Evolutionary conservation across 2,888 invertebrate species (phyloP).

Genomic region (Leptinotarsa haldemani): DNA sequence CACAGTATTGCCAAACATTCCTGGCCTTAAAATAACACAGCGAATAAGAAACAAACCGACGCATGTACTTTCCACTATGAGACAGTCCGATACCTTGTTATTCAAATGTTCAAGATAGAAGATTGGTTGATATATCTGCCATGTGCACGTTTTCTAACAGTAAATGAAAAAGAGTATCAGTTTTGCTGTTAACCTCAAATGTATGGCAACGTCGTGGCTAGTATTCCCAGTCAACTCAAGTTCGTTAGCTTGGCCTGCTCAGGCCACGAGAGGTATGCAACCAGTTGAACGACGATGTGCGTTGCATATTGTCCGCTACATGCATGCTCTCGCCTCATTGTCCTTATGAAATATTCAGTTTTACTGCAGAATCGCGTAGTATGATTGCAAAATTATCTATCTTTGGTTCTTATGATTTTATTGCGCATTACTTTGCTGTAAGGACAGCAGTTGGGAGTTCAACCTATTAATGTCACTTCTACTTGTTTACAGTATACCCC

Average conservation of each 20-base stretch:
- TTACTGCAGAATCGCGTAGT: conserved; percentile 34
- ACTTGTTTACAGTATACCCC: conserved; percentile 44
- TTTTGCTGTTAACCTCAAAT: conserved; percentile 3
- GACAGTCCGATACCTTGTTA: too few species aligned
- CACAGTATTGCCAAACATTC: background rate
- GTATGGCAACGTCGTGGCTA: conserved; percentile 18
- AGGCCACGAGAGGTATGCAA: conserved; percentile 39
- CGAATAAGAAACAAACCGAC: too few species aligned
- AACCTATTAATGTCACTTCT: conserved; percentile 41
- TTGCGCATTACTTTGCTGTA: conserved; percentile 49
- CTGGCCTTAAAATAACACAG: background rate
- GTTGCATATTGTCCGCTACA: conserved; percentile 35
- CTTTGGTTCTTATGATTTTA: conserved; percentile 46
- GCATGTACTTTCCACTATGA: too few species aligned
- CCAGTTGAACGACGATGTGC: conserved; percentile 34
- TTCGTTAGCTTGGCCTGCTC: conserved; percentile 19
- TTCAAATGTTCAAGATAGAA: too few species aligned
- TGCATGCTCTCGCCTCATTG: conserved; percentile 6
- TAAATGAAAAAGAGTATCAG: background rate
- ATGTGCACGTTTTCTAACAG: too few species aligned
- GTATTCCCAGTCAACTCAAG: conserved; percentile 12
- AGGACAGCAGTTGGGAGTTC: conserved; percentile 42
- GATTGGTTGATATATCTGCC: too few species aligned
- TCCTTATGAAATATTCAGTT: conserved; percentile 35
- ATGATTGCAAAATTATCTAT: conserved; percentile 48